Percentiles rank a stretch among this genome's conserved stretches.
Evolutionary conservation across 2,113 vertebrate genomes (phyloP).

Genomic region (Circaetus cinerascens): DNA sequence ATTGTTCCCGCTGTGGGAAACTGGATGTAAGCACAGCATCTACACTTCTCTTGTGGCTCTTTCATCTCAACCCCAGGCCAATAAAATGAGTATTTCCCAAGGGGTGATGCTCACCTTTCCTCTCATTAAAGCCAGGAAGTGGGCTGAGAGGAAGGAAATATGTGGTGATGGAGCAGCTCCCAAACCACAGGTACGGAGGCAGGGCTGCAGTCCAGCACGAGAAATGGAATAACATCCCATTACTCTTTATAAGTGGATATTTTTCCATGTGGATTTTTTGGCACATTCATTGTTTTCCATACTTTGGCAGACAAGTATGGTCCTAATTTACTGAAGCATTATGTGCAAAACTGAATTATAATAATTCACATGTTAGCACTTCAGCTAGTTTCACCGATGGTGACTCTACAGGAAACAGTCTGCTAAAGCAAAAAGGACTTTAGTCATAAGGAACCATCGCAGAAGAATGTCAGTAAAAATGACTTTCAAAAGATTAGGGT

Average conservation of each 20-base stretch:
- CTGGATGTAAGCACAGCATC: background rate
- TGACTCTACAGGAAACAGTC: background rate
- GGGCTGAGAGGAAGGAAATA: background rate
- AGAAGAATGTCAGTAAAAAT: background rate
- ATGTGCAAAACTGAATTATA: background rate
- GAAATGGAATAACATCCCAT: background rate
- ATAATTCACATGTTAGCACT: background rate
- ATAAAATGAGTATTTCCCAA: background rate
- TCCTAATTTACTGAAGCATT: slow-evolving; percentile 22
- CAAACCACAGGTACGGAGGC: background rate
- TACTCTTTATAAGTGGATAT: background rate
- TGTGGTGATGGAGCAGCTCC: background rate
- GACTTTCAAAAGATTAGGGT: background rate
- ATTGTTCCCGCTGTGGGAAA: background rate
- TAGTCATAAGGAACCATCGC: background rate
- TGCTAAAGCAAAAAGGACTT: background rate
- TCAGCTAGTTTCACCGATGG: background rate
- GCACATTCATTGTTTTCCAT: background rate
- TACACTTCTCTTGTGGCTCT: background rate
- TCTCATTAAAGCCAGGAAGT: background rate
- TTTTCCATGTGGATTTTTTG: slow-evolving; percentile 27
- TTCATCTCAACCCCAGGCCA: background rate
- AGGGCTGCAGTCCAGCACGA: background rate
- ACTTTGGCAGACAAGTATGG: background rate
- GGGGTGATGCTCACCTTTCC: background rate